A percentile compares a stretch with the other conserved stretches of the same genome.
Conservation (phyloP, 37 sponge, comb jelly and placozoan genomes). For the Eunapius fragilis region DNA sequence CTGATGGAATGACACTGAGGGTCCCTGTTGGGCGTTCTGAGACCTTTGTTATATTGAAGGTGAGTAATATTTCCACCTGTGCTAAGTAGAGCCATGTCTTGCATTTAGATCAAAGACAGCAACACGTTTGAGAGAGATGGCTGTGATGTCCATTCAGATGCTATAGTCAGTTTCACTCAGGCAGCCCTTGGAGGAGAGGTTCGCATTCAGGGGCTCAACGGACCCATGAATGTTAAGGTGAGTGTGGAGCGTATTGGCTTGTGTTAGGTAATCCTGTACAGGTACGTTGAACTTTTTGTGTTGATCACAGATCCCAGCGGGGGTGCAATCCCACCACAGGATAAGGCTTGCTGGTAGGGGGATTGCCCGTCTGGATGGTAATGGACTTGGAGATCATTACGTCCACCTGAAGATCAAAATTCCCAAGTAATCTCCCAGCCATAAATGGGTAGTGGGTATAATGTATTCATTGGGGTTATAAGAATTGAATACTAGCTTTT, state of each 20-base stretch:
- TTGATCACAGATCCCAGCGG: constrained; percentile 80
- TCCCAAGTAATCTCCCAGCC: constrained; percentile 66
- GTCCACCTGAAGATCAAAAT: constrained; percentile 85
- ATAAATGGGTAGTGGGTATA: background rate
- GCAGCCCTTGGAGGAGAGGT: constrained; percentile 88
- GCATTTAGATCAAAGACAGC: constrained; percentile 63
- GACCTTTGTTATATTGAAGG: constrained; percentile 55
- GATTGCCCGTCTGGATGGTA: constrained; percentile 74
- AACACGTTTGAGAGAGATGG: constrained; percentile 76
- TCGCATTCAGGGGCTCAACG: constrained; percentile 74
- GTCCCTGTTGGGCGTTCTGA: constrained; percentile 68
- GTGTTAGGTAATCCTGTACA: background rate
- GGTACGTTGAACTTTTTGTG: background rate
- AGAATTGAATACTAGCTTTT: too few species aligned
- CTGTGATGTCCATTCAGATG: constrained; percentile 81
- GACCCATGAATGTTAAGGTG: constrained; percentile 81
- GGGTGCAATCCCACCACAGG: constrained; percentile 85
- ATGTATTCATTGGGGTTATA: too few species aligned
- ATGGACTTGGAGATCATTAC: constrained; percentile 90
- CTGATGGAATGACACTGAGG: constrained; percentile 71
- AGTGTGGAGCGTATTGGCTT: background rate
- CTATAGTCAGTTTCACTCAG: constrained; percentile 77
- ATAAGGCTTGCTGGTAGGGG: constrained; percentile 80
- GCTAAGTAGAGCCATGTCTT: background rate
- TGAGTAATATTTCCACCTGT: background rate